Percentiles rank a stretch among this genome's conserved stretches.
These are phyloP conservation scores for Lepus americanus DNA, from an alignment of 2,113 vertebrate genomes.

Conservation along the genomic window DNA sequence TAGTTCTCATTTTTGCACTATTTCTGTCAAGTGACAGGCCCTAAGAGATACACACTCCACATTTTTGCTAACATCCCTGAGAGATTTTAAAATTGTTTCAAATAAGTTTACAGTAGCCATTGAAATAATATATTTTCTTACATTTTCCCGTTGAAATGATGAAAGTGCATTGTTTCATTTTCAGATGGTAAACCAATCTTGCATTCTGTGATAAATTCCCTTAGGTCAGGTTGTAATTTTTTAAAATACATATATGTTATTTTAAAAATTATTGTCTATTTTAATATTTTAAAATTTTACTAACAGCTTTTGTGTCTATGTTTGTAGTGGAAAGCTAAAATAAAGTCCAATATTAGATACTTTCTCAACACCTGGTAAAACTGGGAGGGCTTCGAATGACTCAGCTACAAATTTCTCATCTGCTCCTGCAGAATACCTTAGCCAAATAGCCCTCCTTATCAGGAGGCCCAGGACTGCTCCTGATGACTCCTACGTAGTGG, in stretches of 20 bases:
- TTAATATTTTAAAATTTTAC: background rate
- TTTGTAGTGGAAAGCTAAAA: background rate
- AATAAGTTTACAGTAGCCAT: background rate
- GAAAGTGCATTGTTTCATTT: background rate
- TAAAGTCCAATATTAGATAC: background rate
- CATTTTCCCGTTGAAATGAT: background rate
- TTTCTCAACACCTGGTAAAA: background rate
- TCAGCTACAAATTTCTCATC: background rate
- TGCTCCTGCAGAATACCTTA: background rate
- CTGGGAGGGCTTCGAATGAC: background rate
- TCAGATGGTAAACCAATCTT: background rate
- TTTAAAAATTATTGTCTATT: background rate
- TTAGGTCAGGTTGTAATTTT: background rate
- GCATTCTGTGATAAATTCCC: background rate
- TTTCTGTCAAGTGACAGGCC: background rate
- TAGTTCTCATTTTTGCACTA: background rate
- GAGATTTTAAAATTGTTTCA: background rate
- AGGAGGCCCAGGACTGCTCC: too few relatives aligned
- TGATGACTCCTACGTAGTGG: too few relatives aligned
- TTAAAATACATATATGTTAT: background rate
- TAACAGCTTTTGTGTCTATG: background rate
- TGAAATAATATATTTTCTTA: background rate
- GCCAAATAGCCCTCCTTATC: too few relatives aligned
- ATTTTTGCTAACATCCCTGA: background rate
- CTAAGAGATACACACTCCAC: background rate